Evolutionary conservation across 2,113 vertebrate species (phyloP).

Genomic region (Salminus brasiliensis): DNA sequence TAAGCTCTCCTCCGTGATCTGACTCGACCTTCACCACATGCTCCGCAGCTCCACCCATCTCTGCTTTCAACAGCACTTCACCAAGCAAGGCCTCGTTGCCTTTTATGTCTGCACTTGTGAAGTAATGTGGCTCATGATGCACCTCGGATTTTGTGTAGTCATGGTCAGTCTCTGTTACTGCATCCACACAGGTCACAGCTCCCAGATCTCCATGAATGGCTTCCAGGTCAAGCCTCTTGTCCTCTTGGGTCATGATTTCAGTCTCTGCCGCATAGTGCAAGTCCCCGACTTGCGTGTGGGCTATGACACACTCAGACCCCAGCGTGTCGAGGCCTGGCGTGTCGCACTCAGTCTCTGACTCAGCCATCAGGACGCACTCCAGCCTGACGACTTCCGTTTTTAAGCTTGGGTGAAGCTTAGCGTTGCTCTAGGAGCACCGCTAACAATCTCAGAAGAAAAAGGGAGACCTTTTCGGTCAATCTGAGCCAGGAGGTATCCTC

Average conservation of each 20-base stretch:
- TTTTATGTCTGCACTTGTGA: slow-evolving; percentile 69
- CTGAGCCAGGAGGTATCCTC: slow-evolving; percentile 37
- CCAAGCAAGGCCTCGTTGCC: slow-evolving; percentile 71
- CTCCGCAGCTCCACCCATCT: slow-evolving; percentile 63
- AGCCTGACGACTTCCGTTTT: slow-evolving; percentile 82
- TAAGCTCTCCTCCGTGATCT: slow-evolving; percentile 77
- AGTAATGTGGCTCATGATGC: slow-evolving; percentile 76
- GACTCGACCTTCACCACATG: slow-evolving; percentile 78
- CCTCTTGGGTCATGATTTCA: slow-evolving; percentile 79
- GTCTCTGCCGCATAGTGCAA: slow-evolving; percentile 80
- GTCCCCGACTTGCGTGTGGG: slow-evolving; percentile 80
- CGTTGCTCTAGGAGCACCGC: slow-evolving; percentile 55
- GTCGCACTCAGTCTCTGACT: slow-evolving; percentile 85
- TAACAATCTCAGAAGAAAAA: slow-evolving; percentile 29
- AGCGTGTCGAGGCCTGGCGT: slow-evolving; percentile 82
- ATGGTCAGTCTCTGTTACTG: slow-evolving; percentile 77
- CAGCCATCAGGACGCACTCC: slow-evolving; percentile 83
- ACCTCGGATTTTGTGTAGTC: slow-evolving; percentile 79
- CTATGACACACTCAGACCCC: slow-evolving; percentile 84
- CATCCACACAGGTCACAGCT: slow-evolving; percentile 75
- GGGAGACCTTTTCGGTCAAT: slow-evolving; percentile 47
- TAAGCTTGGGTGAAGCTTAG: slow-evolving; percentile 60
- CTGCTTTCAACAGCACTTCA: slow-evolving; percentile 75
- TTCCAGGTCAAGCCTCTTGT: slow-evolving; percentile 78
- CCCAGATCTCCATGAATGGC: slow-evolving; percentile 75